Evolutionary conservation across 1,140 invertebrate genomes (phyloP).

Genomic region (Delia radicum): DNA sequence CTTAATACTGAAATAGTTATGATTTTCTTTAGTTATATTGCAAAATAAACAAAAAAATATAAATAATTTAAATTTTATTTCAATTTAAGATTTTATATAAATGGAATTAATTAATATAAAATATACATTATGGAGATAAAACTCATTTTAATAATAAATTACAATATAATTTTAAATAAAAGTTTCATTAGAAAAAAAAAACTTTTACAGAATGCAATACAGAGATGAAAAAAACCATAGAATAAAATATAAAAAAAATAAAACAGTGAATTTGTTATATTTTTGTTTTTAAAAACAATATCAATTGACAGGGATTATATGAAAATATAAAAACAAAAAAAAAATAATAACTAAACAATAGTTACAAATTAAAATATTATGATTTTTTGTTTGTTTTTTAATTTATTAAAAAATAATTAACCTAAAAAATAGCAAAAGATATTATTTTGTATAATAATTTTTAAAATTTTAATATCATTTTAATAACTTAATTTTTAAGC

Average conservation of each 20-base stretch:
- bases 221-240: neutral
- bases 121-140: neutral
- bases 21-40: neutral
- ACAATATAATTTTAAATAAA: neutral
- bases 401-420: slow-evolving; percentile 15
- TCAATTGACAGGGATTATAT: slow-evolving; percentile 53
- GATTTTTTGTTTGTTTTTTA: slow-evolving; percentile 13
- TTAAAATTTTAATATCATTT: slow-evolving; percentile 22
- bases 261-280: slow-evolving; percentile 14
- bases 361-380: slow-evolving; percentile 21
- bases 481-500: neutral
- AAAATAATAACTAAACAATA: slow-evolving; percentile 25
- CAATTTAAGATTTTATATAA: neutral
- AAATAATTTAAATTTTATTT: too few relatives aligned
- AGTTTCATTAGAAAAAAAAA: too few relatives aligned
- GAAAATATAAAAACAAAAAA: slow-evolving; percentile 35
- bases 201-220: neutral
- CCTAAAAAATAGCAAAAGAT: slow-evolving; percentile 2
- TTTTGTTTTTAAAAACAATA: slow-evolving; percentile 29
- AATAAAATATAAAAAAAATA: slow-evolving; percentile 22
- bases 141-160: too few relatives aligned
- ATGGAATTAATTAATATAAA: neutral
- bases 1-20: neutral
- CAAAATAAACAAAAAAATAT: neutral
- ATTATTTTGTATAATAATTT: slow-evolving; percentile 24